Evolutionary conservation across 2,797 vertebrate genomes (phyloP), one percentile per base, ranked within the genome.

Genomic region (Tachyglossus aculeatus): DNA sequence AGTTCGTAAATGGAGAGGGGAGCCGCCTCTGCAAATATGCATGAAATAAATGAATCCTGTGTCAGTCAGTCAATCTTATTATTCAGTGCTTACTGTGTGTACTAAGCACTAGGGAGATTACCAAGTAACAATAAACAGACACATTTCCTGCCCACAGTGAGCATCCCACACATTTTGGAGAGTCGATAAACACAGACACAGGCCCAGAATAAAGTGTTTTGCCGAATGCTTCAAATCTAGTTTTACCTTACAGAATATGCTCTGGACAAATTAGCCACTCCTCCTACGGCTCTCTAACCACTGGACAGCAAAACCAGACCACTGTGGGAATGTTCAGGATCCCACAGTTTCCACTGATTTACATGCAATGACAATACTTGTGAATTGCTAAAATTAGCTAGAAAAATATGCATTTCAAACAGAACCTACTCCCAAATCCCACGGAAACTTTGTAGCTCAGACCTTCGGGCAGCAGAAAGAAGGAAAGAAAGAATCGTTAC

Each of bases 371-470:
- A 71, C 54, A 82, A 74, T 66, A 86, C 71, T 59, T 72, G 81
- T 0, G 1, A 69, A 79, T 41, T 67, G 69, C 76, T 67, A 71
- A 77, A 65, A 81, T 75, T 40, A 84, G 77, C 80, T 82, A 87
- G 79, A 83, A 77, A 86, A 85, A 86, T 78, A 93, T 71, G 92
- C 3, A 91, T 86, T 77, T 92, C 86, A 89, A 92, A 89, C 80
- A 90, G 91, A 96, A 98, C 97, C 91, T 97, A 98, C 96, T 96
- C 95, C 96, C 95, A 90, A 96, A 95, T 96, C 97, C 97, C 91
- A 98, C 90, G 51, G 97, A 96, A 88, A 98, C 86, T 92, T 88
- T 94, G 96, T 97, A 98, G 95, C 95, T 98, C 94, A 97, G 94
- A 94, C 97, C 97, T 98, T 94, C 92, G 85, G 89, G 94, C 93